Evolutionary conservation across 2,888 invertebrate genomes (phyloP), one percentile per base, ranked within the genome.

Genomic region (Trichogramma evanescens): DNA sequence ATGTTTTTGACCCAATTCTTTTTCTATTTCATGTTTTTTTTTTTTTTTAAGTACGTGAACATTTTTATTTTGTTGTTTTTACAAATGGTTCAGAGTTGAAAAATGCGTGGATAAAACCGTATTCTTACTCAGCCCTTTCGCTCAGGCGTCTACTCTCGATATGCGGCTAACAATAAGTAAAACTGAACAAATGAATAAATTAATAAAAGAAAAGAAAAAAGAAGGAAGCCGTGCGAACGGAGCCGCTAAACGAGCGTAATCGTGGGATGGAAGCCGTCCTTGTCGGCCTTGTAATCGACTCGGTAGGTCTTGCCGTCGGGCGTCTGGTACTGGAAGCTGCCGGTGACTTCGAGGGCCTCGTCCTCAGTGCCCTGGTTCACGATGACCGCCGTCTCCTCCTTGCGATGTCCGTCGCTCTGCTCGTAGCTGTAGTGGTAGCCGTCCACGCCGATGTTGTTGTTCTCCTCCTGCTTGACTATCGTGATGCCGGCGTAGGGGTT

Each of bases 341-440:
- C 77, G 3, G 67, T 70, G 58, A 78, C 72, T 44, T 70, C 72
- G 56, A 77, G 69, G 2, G 69, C 67, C 59, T 77, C 77, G 59
- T 77, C 70, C 3, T 77, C 77, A 4, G 77, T 76, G 42, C 78
- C 78, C 52, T 72, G 72, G 61, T 77, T 74, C 58, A 70, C 70
- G 41, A 77, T 59, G 54, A 77, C 74, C 2, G 75, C 77, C 6
- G 77, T 77, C 65, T 78, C 77, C 53, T 78, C 78, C 54, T 76
- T 71, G 51, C 73, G 75, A 53, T 78, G 77, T 0, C 77, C 77
- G 54, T 77, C 78, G 65, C 78, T 78, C 54, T 75, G 77, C 64
- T 76, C 77, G 63, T 76, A 78, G 59, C 75, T 76, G 66, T 73
- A 78, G 62, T 72, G 76, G 63, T 77, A 77, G 46, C 76, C 73